These are phyloP conservation scores for Ctena decussata DNA, from an alignment of 2,888 invertebrate genomes.

Conservation along the genomic window DNA sequence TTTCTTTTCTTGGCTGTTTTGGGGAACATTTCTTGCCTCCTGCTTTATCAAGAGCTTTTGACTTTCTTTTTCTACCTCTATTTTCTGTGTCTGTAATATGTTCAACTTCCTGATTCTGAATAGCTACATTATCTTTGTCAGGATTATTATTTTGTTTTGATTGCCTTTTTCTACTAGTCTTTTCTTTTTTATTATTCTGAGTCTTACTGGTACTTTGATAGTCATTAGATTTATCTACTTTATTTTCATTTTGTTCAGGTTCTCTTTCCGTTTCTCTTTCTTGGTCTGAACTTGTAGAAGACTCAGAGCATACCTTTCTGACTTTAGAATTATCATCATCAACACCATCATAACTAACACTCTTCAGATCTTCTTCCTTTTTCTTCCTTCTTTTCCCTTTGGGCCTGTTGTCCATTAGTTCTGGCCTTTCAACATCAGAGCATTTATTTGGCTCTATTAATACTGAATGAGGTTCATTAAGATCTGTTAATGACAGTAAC, in stretches of 20 bases:
- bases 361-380: neutral
- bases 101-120: neutral
- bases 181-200: neutral
- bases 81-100: neutral
- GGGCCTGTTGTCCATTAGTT: slow-evolving; percentile 2
- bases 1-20: neutral
- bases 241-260: neutral
- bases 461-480: slow-evolving; percentile 64
- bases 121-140: neutral
- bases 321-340: neutral
- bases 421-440: slow-evolving; percentile 48
- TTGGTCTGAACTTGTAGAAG: neutral
- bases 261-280: neutral
- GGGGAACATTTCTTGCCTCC: neutral
- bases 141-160: neutral
- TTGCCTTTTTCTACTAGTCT: neutral
- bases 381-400: neutral
- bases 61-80: neutral
- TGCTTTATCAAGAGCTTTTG: neutral
- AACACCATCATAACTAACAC: neutral
- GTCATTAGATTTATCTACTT: neutral
- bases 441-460: slow-evolving; percentile 67
- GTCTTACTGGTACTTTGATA: too few relatives aligned
- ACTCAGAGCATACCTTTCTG: neutral
- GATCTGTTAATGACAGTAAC: slow-evolving; percentile 65